Percentiles rank a stretch among this genome's conserved stretches.
Evolutionary conservation across 2,113 vertebrate species (phyloP).

Genomic region (Pluvianellus socialis): DNA sequence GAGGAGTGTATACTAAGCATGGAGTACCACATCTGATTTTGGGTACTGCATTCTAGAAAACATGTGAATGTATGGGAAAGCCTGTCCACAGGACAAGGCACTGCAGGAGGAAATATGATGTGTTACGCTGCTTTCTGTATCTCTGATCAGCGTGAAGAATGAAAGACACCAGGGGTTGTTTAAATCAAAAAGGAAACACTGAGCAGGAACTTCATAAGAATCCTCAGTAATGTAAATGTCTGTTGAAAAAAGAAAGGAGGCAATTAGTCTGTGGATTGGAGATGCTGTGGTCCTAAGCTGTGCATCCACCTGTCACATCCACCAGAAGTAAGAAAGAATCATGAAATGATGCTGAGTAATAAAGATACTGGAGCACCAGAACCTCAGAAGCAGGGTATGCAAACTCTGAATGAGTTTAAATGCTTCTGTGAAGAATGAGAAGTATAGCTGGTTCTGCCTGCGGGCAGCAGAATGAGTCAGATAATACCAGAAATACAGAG

Average conservation of each 20-base stretch:
- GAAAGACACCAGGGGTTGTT: background rate
- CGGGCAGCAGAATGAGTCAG: background rate
- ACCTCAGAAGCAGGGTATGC: background rate
- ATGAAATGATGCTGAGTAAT: background rate
- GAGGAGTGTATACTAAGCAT: background rate
- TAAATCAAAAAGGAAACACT: background rate
- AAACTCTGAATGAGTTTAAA: background rate
- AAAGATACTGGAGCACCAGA: background rate
- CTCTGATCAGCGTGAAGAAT: background rate
- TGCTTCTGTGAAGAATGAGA: background rate
- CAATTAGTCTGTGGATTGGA: background rate
- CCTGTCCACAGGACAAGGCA: background rate
- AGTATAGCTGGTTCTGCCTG: background rate
- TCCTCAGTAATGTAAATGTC: background rate
- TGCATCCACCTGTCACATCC: background rate
- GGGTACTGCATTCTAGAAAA: background rate
- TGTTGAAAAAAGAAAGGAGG: background rate
- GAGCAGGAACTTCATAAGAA: background rate
- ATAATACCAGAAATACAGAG: background rate
- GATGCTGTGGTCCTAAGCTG: background rate
- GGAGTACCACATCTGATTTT: background rate
- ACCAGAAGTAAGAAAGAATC: background rate
- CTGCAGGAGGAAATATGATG: accelerated
- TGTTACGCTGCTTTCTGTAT: background rate
- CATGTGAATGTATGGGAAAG: background rate